phyloP scores from a whole-genome alignment of 2,888 invertebrate species.

The Harpalus rubripes region DNA sequence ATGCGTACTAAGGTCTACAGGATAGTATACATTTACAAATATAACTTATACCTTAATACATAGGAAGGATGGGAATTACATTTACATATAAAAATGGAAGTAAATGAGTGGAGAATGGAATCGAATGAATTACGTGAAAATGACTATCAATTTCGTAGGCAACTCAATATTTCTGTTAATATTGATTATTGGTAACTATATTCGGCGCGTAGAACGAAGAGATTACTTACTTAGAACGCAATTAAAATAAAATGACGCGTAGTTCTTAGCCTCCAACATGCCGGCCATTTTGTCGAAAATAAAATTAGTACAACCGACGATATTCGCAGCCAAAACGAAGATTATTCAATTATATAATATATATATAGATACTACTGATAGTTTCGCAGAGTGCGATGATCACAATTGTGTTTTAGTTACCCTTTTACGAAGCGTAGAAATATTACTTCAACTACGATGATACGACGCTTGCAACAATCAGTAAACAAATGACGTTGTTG shows the following conservation, averaged over 20 bases:
- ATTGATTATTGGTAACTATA: constrained; percentile 58
- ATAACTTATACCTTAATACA: constrained; percentile 20
- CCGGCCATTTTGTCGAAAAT: constrained; percentile 67
- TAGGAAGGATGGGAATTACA: not conserved
- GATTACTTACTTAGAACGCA: constrained; percentile 65
- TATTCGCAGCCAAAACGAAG: constrained; percentile 77
- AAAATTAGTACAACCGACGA: constrained; percentile 72
- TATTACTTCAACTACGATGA: constrained; percentile 65
- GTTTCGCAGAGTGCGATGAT: constrained; percentile 75
- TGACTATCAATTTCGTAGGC: constrained; percentile 42
- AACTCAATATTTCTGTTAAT: constrained; percentile 41
- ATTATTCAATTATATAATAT: constrained; percentile 70
- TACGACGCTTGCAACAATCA: constrained; percentile 51
- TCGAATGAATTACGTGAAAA: constrained; percentile 50
- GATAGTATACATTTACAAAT: constrained; percentile 13
- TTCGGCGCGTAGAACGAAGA: constrained; percentile 64
- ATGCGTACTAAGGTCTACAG: constrained; percentile 29
- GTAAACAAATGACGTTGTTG: constrained; percentile 57
- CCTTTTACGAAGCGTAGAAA: constrained; percentile 75
- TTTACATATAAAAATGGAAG: constrained; percentile 18
- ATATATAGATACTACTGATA: constrained; percentile 61
- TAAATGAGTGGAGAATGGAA: constrained; percentile 31
- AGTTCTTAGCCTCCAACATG: constrained; percentile 67
- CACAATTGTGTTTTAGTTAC: constrained; percentile 77
- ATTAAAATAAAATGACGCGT: constrained; percentile 67